phyloP scores from a whole-genome alignment of 2,113 vertebrate species.

The Platysteira castanea region DNA sequence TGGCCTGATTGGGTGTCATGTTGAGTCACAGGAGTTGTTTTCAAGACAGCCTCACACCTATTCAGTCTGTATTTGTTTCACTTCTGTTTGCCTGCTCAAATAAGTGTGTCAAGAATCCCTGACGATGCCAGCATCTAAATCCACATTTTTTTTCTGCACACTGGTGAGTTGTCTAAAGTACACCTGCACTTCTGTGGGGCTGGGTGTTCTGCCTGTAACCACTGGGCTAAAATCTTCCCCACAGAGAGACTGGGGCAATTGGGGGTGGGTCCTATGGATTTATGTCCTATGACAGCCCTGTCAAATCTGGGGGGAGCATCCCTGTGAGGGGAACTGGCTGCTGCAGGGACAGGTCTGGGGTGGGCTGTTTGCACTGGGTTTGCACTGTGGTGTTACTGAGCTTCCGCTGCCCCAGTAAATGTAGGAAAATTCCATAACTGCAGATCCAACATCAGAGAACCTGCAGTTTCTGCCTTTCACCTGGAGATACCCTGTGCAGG shows the following conservation, averaged over 20 bases:
- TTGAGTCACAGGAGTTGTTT: neutral
- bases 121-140: neutral
- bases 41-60: neutral
- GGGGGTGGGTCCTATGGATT: neutral
- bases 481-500: neutral
- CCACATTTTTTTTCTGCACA: neutral
- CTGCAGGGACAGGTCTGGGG: neutral
- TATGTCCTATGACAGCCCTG: neutral
- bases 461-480: neutral
- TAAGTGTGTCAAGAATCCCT: neutral
- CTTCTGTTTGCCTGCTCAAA: neutral
- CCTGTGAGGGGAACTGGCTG: neutral
- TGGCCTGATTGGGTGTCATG: neutral
- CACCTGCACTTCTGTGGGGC: neutral
- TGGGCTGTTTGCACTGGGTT: neutral
- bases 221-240: neutral
- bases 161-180: neutral
- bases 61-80: neutral
- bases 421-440: neutral
- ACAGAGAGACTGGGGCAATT: neutral
- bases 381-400: neutral
- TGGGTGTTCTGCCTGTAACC: neutral
- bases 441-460: neutral
- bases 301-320: neutral
- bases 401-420: neutral